phyloP scores from a whole-genome alignment of 2,888 invertebrate genomes.

The Drosophila quasianomalipes region DNA sequence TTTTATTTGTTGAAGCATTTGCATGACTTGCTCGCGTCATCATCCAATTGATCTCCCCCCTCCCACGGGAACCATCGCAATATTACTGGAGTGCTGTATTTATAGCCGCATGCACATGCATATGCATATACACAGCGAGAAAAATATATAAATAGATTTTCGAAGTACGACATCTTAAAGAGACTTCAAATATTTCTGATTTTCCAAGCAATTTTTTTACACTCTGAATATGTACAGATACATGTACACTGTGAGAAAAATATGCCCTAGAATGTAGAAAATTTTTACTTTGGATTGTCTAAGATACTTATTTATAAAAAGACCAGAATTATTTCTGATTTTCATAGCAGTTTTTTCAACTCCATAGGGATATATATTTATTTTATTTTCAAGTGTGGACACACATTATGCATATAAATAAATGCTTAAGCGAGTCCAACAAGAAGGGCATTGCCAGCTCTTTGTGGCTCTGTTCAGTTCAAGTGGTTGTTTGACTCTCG shows the following conservation, averaged over 20 bases:
- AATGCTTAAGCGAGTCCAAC: constrained; percentile 18
- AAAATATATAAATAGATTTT: not conserved
- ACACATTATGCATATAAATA: not conserved
- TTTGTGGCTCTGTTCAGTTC: constrained; percentile 54
- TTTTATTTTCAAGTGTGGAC: not conserved
- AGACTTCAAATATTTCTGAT: not conserved
- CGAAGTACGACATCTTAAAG: not conserved
- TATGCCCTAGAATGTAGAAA: not conserved
- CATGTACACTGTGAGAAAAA: not conserved
- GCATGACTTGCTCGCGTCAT: constrained; percentile 66
- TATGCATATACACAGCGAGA: constrained; percentile 1
- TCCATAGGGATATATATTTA: not conserved
- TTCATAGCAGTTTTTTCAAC: not conserved
- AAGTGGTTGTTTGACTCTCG: constrained; percentile 72
- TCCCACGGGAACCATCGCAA: constrained; percentile 35
- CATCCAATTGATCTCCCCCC: constrained; percentile 64
- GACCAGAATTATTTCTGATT: not conserved
- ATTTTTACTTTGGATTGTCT: too few relatives aligned
- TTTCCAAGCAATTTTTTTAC: not conserved
- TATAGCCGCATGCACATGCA: constrained; percentile 3
- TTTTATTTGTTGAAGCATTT: constrained; percentile 57
- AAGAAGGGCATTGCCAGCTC: constrained; percentile 37
- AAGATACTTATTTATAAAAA: too few relatives aligned
- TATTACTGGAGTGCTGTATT: constrained; percentile 12
- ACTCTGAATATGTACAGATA: not conserved